Evolutionary conservation across 2,888 invertebrate species (phyloP), one percentile per base, ranked within the genome.

Genomic region (Leucoptera coffeella): DNA sequence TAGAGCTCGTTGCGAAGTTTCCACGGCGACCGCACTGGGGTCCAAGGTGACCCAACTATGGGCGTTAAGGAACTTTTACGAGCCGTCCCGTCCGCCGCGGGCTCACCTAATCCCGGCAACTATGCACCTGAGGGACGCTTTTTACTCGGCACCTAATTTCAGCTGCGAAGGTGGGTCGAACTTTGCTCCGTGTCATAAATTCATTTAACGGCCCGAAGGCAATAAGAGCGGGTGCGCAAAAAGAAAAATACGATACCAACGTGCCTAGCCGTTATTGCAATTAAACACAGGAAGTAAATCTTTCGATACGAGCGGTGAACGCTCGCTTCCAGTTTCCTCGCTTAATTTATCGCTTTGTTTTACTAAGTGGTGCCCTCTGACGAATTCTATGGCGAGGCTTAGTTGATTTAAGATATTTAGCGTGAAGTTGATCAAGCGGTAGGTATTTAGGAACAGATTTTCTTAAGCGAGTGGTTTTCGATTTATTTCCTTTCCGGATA

Each of bases 211-310:
- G 59, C 62, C 58, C 54, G 47, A 58, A 65, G 64, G 69, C 65
- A 69, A 65, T 67, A 69, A 69, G 65, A 65, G 67, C 61, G 54
- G 54, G 64, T 59, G 67, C 60, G 65, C 65, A 62, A 69, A 69
- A 65, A 67, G 67, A 67, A 69, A 67, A 67, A 69, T 69, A 67
- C 69, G 69, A 64, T 67, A 67, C 64, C 65, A 62, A 67, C 69
- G 69, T 67, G 69, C 69, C 65, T 62, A 64, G 65, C 62, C 67
- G 69, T 67, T 67, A 69, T 67, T 69, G 67, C 67, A 69, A 69
- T 69, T 69, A 69, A 69, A 69, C 67, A 62, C 61, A 61, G 67
- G 67, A 67, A 69, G 67, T 69, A 69, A 67, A 69, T 69, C 67
- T 69, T 67, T 69, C 67, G 65, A 67, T 69, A 65, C 65, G 61